Evolutionary conservation across 2,113 vertebrate genomes (phyloP).

Genomic region (Hemiscyllium ocellatum): DNA sequence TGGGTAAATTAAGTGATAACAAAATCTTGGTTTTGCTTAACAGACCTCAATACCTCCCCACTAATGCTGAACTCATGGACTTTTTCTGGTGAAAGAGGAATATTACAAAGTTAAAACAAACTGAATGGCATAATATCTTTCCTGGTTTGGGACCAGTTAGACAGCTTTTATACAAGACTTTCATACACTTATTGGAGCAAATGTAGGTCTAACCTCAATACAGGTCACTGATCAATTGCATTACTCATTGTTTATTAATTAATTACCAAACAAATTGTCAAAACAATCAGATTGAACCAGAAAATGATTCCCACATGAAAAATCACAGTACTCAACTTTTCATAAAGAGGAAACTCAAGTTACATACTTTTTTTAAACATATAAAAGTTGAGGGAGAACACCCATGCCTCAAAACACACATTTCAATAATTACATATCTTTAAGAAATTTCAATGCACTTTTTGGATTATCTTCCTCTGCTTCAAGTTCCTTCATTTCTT

Average conservation of each 20-base stretch:
- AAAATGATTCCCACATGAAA: not conserved
- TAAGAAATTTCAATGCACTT: constrained; percentile 36
- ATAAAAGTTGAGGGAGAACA: not conserved
- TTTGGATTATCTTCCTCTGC: constrained; percentile 38
- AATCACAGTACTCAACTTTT: not conserved
- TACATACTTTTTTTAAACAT: not conserved
- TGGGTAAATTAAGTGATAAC: not conserved
- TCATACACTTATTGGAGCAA: not conserved
- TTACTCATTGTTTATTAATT: not conserved
- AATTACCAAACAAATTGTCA: too few relatives aligned
- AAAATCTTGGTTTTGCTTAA: not conserved
- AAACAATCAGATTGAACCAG: too few relatives aligned
- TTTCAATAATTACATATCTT: not conserved
- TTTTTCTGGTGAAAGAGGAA: not conserved
- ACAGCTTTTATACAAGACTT: not conserved
- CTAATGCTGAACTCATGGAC: not conserved
- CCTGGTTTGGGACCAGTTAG: not conserved
- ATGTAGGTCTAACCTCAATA: not conserved
- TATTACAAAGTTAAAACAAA: not conserved
- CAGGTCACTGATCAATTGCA: not conserved
- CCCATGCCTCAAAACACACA: not conserved
- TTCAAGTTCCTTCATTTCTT: constrained; percentile 42
- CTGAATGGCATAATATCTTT: not conserved
- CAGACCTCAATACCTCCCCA: too few relatives aligned
- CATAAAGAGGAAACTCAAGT: not conserved